These are phyloP conservation scores for Puma concolor DNA, from an alignment of 2,113 vertebrate genomes.

Conservation along the genomic window DNA sequence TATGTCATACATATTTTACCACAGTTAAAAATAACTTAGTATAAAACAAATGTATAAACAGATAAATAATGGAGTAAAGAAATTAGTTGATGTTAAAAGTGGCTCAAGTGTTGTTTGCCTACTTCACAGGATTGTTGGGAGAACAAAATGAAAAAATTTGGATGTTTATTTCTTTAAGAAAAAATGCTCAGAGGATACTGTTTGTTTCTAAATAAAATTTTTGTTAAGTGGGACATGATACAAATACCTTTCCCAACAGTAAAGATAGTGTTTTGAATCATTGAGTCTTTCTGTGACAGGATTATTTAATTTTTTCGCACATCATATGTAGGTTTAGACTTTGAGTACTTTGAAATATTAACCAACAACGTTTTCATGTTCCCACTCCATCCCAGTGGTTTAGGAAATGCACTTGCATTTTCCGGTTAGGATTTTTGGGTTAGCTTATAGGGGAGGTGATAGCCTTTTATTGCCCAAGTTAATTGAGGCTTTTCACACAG, in stretches of 20 bases:
- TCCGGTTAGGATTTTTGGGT: neutral
- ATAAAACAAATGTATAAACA: neutral
- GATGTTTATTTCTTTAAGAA: slow-evolving; percentile 8
- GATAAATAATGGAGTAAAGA: neutral
- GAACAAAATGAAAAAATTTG: neutral
- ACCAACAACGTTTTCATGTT: neutral
- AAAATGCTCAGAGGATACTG: neutral
- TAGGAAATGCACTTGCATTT: neutral
- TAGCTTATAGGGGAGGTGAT: neutral
- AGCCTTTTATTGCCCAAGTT: neutral
- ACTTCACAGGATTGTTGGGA: neutral
- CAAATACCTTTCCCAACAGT: neutral
- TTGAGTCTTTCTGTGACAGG: neutral
- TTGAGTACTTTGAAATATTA: neutral
- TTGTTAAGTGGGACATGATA: neutral
- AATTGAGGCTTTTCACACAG: neutral
- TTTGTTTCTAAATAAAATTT: slow-evolving; percentile 29
- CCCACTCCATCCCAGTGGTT: neutral
- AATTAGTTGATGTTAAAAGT: slow-evolving; percentile 19
- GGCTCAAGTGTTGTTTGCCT: neutral
- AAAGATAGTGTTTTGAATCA: neutral
- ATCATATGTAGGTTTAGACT: neutral
- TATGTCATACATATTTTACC: neutral
- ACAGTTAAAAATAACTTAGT: neutral
- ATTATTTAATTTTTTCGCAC: slow-evolving; percentile 31